Conservation (phyloP, 1,140 invertebrate genomes). For the Eriocheir sinensis region DNA sequence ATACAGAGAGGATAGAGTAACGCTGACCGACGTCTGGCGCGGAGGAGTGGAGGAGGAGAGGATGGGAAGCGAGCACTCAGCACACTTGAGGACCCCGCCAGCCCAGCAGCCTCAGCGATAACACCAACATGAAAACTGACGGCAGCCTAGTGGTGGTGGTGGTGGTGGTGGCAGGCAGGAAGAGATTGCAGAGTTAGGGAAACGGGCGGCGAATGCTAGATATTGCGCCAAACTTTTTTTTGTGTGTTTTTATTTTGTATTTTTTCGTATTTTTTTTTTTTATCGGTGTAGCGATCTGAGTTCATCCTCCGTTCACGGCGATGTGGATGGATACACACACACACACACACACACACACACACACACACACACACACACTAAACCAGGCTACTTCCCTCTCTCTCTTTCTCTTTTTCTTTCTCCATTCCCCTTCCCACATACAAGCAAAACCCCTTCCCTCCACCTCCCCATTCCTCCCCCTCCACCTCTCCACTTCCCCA, state of each 20-base stretch:
- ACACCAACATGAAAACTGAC: neutral
- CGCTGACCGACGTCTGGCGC: no score
- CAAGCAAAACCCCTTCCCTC: neutral
- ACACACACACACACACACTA: neutral
- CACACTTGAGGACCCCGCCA: neutral
- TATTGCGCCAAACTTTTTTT: neutral
- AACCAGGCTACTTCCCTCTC: neutral
- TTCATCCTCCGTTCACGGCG: neutral
- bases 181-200: neutral
- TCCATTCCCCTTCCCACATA: no score
- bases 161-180: no score
- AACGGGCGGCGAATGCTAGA: neutral
- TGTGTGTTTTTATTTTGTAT: neutral
- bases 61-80: neutral
- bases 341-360: neutral
- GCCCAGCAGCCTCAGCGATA: no score
- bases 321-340: neutral
- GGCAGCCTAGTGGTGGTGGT: no score
- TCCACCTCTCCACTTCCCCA: neutral
- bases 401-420: no score
- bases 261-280: neutral
- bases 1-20: no score
- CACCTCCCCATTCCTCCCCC: neutral
- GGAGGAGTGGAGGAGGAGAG: no score
- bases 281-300: neutral